phyloP scores from a whole-genome alignment of 2,888 invertebrate genomes.

The Desoria tigrina region DNA sequence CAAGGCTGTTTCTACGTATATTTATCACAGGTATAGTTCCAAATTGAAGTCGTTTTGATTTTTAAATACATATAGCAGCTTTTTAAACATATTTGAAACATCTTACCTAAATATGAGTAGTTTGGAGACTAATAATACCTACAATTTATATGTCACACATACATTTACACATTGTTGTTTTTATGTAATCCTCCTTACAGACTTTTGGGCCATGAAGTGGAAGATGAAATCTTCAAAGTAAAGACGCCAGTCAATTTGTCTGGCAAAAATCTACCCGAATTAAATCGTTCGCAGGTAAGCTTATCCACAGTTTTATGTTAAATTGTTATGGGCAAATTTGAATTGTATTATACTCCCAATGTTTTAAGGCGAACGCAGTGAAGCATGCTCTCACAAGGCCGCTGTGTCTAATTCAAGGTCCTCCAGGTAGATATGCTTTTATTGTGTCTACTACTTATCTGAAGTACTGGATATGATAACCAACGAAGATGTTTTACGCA shows the following conservation, averaged over 20 bases:
- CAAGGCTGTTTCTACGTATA: slow-evolving; percentile 93
- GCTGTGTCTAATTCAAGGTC: slow-evolving; percentile 88
- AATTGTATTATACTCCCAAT: background rate
- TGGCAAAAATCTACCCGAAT: slow-evolving; percentile 94
- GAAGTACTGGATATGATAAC: too few relatives aligned
- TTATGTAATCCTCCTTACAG: slow-evolving; percentile 2
- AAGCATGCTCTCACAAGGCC: slow-evolving; percentile 97
- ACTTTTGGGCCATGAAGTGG: slow-evolving; percentile 88
- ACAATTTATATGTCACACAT: too few relatives aligned
- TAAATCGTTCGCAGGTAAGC: slow-evolving; percentile 87
- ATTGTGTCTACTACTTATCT: too few relatives aligned
- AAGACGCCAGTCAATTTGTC: slow-evolving; percentile 95
- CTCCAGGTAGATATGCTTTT: slow-evolving; percentile 60
- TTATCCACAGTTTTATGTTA: background rate
- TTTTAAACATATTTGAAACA: too few relatives aligned
- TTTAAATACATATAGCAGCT: too few relatives aligned
- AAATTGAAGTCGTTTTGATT: too few relatives aligned
- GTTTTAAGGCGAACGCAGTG: slow-evolving; percentile 83
- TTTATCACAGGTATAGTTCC: slow-evolving; percentile 93
- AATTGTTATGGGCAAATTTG: background rate
- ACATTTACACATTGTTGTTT: background rate
- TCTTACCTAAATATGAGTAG: too few relatives aligned
- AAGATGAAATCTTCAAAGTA: slow-evolving; percentile 87
- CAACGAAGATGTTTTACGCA: too few relatives aligned
- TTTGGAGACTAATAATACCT: too few relatives aligned